Evolutionary conservation across 2,113 vertebrate genomes (phyloP).

Genomic region (Sula dactylatra): DNA sequence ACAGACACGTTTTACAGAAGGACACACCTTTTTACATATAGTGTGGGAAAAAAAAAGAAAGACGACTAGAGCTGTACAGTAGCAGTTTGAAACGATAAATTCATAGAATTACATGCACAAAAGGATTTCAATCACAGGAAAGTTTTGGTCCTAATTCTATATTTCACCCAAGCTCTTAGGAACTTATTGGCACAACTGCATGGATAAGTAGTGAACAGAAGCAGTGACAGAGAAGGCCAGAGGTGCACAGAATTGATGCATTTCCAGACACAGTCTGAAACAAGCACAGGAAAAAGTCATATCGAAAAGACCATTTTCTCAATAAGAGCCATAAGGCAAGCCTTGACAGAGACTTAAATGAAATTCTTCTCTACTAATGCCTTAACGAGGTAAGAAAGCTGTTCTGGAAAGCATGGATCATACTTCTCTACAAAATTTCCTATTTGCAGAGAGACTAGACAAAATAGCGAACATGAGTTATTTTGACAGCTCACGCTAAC

Average conservation of each 20-base stretch:
- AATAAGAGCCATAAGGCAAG: neutral
- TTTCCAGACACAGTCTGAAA: neutral
- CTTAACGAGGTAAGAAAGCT: neutral
- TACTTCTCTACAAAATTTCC: neutral
- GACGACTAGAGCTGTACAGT: neutral
- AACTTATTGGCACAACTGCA: neutral
- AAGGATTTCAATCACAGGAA: neutral
- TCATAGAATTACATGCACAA: neutral
- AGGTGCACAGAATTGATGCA: neutral
- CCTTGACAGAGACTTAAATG: neutral
- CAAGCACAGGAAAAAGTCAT: neutral
- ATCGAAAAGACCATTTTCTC: neutral
- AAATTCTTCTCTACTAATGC: neutral
- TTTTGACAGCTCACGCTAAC: neutral
- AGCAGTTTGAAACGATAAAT: neutral
- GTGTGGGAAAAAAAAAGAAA: neutral
- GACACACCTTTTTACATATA: neutral
- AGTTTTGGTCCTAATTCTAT: neutral
- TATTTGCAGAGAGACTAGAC: neutral
- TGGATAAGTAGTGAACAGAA: neutral
- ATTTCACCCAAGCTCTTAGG: neutral
- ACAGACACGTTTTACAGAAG: neutral
- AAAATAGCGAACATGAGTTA: neutral
- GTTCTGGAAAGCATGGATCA: neutral
- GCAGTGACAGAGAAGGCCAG: neutral